Percentiles rank a stretch among this genome's conserved stretches.
Evolutionary conservation across 2,888 invertebrate species (phyloP).

Genomic region (Ditylenchus weischeri): DNA sequence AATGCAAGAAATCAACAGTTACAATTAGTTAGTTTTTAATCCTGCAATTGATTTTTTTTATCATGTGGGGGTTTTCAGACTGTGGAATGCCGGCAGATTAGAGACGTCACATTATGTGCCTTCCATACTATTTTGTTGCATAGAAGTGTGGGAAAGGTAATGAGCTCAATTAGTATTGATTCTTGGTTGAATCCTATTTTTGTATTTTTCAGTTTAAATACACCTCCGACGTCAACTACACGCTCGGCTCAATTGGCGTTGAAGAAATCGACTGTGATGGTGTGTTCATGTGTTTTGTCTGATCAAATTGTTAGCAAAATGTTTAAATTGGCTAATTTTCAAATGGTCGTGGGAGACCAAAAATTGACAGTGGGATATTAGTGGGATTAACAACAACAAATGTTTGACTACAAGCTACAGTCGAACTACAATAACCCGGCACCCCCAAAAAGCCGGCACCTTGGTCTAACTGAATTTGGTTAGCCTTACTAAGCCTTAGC

Average conservation of each 20-base stretch:
- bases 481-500: too few relatives aligned
- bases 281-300: too few relatives aligned
- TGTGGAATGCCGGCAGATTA: conserved; percentile 61
- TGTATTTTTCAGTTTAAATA: conserved; percentile 72
- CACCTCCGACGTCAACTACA: conserved; percentile 87
- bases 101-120: conserved; percentile 60
- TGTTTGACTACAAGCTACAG: too few relatives aligned
- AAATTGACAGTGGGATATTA: too few relatives aligned
- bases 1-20: conserved; percentile 55
- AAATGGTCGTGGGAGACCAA: too few relatives aligned
- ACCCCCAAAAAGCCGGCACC: too few relatives aligned
- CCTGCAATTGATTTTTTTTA: neutral
- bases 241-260: conserved; percentile 89
- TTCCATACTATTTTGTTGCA: conserved; percentile 63
- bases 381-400: too few relatives aligned
- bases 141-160: conserved; percentile 62
- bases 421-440: too few relatives aligned
- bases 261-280: conserved; percentile 94
- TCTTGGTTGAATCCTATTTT: neutral
- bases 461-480: too few relatives aligned
- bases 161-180: neutral
- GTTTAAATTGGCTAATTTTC: too few relatives aligned
- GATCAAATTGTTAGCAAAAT: too few relatives aligned
- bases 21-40: conserved; percentile 47
- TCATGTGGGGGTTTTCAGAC: conserved; percentile 49